A percentile compares a stretch with the other conserved stretches of the same genome.
These are phyloP conservation scores for Neopipo cinnamomea DNA, from an alignment of 2,113 vertebrate genomes.

Conservation along the genomic window DNA sequence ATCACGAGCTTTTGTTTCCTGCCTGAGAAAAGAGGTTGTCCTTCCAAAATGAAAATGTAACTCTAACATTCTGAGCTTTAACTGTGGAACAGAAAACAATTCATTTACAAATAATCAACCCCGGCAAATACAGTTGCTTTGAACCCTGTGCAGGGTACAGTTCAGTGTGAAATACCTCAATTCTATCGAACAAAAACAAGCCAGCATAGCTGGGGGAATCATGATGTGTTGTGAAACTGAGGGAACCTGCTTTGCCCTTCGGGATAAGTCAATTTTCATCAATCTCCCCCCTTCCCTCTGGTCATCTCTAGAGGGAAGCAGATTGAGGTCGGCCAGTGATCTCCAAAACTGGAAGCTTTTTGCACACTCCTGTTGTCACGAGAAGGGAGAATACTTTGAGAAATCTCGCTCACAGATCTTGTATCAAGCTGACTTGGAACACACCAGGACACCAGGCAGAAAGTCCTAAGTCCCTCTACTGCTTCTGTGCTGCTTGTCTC, in stretches of 20 bases:
- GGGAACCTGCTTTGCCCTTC: not conserved
- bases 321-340: no score
- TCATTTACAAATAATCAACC: not conserved
- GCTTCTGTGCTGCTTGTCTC: not conserved
- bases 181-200: not conserved
- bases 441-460: not conserved
- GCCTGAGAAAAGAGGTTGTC: not conserved
- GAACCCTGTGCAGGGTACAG: not conserved
- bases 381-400: not conserved
- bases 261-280: not conserved
- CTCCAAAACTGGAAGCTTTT: not conserved
- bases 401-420: not conserved
- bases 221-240: not conserved
- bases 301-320: not conserved
- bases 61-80: not conserved
- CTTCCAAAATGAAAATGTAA: not conserved
- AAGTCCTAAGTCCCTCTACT: not conserved
- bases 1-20: not conserved
- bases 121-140: not conserved
- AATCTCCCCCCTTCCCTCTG: not conserved
- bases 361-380: not conserved
- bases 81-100: not conserved
- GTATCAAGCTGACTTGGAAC: not conserved
- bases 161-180: not conserved
- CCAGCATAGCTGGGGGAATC: not conserved